Evolutionary conservation across 2,888 invertebrate species (phyloP), one percentile per base, ranked within the genome.

Genomic region (Drosophila neotestacea): DNA sequence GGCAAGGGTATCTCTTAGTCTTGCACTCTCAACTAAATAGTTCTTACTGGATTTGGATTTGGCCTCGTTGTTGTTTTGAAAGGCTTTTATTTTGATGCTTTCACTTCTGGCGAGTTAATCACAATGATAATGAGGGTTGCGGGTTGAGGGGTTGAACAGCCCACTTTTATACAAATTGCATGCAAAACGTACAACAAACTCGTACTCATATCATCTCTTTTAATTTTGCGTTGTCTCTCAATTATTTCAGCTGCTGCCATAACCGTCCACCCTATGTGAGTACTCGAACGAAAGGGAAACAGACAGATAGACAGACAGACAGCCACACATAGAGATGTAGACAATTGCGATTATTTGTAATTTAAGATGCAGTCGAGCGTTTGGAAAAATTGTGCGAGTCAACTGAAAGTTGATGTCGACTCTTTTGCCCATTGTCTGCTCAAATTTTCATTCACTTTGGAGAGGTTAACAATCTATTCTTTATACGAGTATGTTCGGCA

Each of bases 341-440:
- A 86, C 89, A 89, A 90, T 89, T 89, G 89, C 88, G 88, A 90
- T 90, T 90, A 89, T 87, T 91, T 90, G 91, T 90, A 91, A 91
- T 91, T 90, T 73, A 90, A 91, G 91, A 91, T 82, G 91, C 91
- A 89, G 81, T 85, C 91, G 90, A 87, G 91, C 91, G 85, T 90
- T 90, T 83, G 78, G 76, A 52, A 78, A 80, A 89, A 86, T 88
- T 78, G 77, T 82, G 88, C 88, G 75, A 89, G 90, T 87, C 81
- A 89, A 87, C 74, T 55, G 32, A 55, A 42, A 32, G 77, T 69
- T 58, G 54, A 77, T 59, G 77, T 79, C 83, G 79, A 84, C 81
- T 81, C 70, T 67, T 79, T n/a, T 13, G 13, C 4, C 50, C 36
- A 52, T 54, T 47, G 38, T 39, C 62, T 46, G 46, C 5, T 13